A percentile compares a stretch with the other conserved stretches of the same genome.
These are phyloP conservation scores for Sus cebifrons DNA, from an alignment of 2,797 vertebrate species.

Conservation along the genomic window DNA sequence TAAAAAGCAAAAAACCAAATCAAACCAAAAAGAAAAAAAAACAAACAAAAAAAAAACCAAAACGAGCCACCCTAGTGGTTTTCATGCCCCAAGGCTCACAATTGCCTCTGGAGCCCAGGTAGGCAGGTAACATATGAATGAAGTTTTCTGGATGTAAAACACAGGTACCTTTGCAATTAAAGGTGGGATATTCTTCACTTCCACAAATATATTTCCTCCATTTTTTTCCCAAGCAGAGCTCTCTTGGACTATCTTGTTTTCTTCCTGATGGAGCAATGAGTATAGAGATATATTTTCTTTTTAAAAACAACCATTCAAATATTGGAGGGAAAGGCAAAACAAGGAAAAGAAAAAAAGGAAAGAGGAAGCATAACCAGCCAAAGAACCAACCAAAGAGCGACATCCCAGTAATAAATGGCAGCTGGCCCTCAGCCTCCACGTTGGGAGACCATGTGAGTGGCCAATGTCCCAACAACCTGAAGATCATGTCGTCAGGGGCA, in stretches of 20 bases:
- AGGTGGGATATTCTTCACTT: background rate
- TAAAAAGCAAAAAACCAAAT: too few relatives aligned
- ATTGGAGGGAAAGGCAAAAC: background rate
- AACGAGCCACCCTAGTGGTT: background rate
- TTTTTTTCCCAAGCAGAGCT: background rate
- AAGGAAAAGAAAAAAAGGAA: too few relatives aligned
- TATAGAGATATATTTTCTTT: conserved; percentile 35
- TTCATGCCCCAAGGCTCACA: background rate
- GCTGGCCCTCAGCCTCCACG: background rate
- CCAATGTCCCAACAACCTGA: accelerated
- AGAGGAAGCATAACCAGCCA: background rate
- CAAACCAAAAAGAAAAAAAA: too few relatives aligned
- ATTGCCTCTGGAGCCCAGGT: background rate
- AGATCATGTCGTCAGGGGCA: accelerated
- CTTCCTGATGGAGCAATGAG: background rate
- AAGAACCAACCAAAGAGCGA: background rate
- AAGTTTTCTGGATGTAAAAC: background rate
- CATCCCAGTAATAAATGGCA: background rate
- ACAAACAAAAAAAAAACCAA: too few relatives aligned
- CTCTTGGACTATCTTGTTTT: conserved; percentile 25
- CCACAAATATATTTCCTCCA: background rate
- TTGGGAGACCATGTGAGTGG: accelerated
- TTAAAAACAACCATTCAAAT: background rate
- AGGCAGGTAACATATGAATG: background rate
- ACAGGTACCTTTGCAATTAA: background rate